phyloP scores from a whole-genome alignment of 2,797 vertebrate genomes.

The Manis pentadactyla region DNA sequence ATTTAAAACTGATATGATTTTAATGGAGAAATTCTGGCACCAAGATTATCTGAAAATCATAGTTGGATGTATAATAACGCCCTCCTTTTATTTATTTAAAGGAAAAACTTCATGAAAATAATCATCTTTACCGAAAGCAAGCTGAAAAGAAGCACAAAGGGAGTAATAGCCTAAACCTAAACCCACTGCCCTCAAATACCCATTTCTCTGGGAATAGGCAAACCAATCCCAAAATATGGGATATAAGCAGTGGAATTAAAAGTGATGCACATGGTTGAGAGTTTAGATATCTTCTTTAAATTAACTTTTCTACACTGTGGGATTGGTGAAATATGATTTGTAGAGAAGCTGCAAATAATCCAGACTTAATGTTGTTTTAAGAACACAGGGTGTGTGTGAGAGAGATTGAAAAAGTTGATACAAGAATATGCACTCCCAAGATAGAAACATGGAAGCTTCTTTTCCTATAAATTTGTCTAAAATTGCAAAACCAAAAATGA shows the following conservation, averaged over 20 bases:
- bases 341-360: background rate
- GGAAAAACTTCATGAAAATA: slow-evolving; percentile 37
- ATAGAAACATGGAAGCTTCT: background rate
- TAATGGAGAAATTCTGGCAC: background rate
- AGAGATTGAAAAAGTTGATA: background rate
- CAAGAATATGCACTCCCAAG: background rate
- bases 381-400: background rate
- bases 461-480: slow-evolving; percentile 45
- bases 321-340: background rate
- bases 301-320: background rate
- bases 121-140: background rate
- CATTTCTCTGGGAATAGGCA: background rate
- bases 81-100: background rate
- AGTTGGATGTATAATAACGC: background rate
- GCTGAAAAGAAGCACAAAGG: background rate
- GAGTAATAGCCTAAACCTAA: background rate
- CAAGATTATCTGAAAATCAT: slow-evolving; percentile 29
- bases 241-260: background rate
- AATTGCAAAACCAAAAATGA: slow-evolving; percentile 26
- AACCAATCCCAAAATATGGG: background rate
- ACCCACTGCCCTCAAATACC: background rate
- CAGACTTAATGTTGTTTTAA: background rate
- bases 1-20: slow-evolving; percentile 24
- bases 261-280: background rate
- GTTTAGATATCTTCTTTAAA: slow-evolving; percentile 40